These are phyloP conservation scores for Pangasius krempfi DNA, from an alignment of 2,797 vertebrate species.

Conservation along the genomic window DNA sequence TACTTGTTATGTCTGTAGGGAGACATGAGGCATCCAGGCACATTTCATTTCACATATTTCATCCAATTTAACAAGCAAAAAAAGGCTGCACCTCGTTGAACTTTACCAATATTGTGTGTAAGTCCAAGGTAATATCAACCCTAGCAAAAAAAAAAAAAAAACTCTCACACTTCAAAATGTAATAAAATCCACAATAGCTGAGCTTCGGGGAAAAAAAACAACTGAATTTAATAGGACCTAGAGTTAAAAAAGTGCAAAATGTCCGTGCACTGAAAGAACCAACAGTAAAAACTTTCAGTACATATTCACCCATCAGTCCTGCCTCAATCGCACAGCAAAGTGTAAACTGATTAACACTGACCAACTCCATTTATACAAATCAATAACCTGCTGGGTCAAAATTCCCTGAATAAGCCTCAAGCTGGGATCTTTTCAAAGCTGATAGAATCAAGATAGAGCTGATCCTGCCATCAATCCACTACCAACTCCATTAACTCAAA, in stretches of 20 bases:
- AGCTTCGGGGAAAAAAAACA: background rate
- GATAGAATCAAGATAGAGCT: background rate
- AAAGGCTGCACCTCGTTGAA: background rate
- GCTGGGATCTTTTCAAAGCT: background rate
- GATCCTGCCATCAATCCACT: background rate
- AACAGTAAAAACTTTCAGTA: background rate
- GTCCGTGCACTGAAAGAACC: background rate
- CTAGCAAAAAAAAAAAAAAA: background rate
- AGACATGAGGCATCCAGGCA: background rate
- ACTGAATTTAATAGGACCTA: too few relatives aligned
- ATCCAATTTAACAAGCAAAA: background rate
- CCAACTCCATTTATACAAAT: background rate
- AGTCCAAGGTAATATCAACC: background rate
- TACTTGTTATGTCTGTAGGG: background rate
- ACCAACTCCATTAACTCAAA: background rate
- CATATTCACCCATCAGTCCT: background rate
- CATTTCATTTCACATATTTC: background rate
- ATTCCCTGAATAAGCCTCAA: background rate
- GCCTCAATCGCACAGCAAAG: too few relatives aligned
- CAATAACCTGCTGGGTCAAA: background rate
- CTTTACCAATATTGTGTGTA: background rate
- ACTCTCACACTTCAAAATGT: background rate
- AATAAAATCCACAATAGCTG: background rate
- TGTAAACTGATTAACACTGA: background rate
- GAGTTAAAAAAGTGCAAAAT: background rate